Percentiles rank a stretch among this genome's conserved stretches.
These are phyloP conservation scores for Epizoanthus ramosus DNA, from an alignment of 92 coral and sea anemone species.

Conservation along the genomic window DNA sequence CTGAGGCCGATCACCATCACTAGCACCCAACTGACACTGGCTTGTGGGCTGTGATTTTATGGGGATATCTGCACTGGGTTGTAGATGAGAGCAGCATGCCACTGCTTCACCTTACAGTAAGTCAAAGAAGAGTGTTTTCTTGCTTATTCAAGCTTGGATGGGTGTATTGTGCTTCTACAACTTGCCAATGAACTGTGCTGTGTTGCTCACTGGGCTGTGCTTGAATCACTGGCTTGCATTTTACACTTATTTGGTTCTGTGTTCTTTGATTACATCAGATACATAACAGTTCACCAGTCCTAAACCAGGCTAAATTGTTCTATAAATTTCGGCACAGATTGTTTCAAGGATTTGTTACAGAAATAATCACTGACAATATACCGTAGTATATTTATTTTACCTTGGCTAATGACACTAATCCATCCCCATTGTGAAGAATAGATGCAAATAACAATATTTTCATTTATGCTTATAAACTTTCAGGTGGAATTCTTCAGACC, in stretches of 20 bases:
- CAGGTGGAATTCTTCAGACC: conserved; percentile 2
- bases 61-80: not conserved
- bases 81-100: conserved; percentile 59
- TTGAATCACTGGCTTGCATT: not conserved
- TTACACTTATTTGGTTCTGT: not conserved
- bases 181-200: conserved; percentile 7
- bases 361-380: too few relatives aligned
- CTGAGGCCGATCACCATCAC: conserved; percentile 4
- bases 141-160: conserved; percentile 10
- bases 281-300: not conserved
- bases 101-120: conserved; percentile 72
- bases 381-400: too few relatives aligned
- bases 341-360: too few relatives aligned
- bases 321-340: not conserved
- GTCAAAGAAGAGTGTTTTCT: conserved; percentile 19
- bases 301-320: too few relatives aligned
- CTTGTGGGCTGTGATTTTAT: not conserved
- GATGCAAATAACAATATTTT: conserved; percentile 5
- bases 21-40: not conserved
- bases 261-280: conserved; percentile 1
- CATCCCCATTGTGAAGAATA: conserved; percentile 19
- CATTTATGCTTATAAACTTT: not conserved
- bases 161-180: not conserved
- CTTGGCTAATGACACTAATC: not conserved
- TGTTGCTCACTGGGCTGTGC: conserved; percentile 5